These are phyloP conservation scores for Aspidiotus destructor DNA, from an alignment of 2,888 invertebrate species.

Conservation along the genomic window DNA sequence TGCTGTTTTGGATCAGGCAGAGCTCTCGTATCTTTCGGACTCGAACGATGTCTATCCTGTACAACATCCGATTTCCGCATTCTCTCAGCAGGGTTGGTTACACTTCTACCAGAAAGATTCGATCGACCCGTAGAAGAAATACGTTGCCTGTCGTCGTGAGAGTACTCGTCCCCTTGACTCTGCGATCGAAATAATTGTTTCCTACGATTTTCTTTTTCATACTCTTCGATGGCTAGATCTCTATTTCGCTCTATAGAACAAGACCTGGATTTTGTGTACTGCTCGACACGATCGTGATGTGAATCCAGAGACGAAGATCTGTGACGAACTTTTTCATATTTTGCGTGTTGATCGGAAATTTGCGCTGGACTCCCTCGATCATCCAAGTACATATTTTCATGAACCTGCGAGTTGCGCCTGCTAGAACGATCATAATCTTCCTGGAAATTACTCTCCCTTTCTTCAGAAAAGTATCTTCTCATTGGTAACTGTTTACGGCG, in stretches of 20 bases:
- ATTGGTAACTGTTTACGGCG: slow-evolving; percentile 14
- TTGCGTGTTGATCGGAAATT: neutral
- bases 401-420: slow-evolving; percentile 9
- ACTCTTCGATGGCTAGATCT: neutral
- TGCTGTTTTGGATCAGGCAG: neutral
- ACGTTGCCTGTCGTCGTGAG: slow-evolving; percentile 5
- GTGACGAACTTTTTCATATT: slow-evolving; percentile 7
- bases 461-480: slow-evolving; percentile 19
- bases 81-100: neutral
- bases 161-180: slow-evolving; percentile 5
- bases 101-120: neutral
- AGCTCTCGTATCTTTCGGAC: neutral
- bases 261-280: slow-evolving; percentile 20
- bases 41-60: neutral
- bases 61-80: neutral
- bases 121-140: neutral
- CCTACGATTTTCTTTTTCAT: neutral
- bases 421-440: slow-evolving; percentile 15
- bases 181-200: neutral
- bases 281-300: slow-evolving; percentile 1
- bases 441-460: slow-evolving; percentile 6
- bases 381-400: neutral
- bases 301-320: slow-evolving; percentile 18
- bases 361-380: neutral
- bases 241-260: slow-evolving; percentile 17